Percentiles rank a stretch among this genome's conserved stretches.
Conservation (phyloP, 2,797 vertebrate genomes). For the Coendou prehensilis region DNA sequence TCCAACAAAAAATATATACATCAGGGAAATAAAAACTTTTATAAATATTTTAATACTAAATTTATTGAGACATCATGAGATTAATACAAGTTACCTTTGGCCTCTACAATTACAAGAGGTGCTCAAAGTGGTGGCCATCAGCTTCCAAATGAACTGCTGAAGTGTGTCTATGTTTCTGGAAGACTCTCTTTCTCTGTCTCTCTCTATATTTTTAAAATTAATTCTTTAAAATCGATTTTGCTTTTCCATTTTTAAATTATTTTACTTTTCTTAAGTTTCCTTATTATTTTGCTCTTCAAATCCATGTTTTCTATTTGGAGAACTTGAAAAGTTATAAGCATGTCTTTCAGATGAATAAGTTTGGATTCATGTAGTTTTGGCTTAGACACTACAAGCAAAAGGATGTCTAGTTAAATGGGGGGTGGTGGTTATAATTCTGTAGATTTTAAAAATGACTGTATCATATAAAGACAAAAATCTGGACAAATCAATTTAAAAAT, state of each 20-base stretch:
- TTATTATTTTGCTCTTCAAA: constrained; percentile 48
- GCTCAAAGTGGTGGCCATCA: background rate
- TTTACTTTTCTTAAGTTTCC: constrained; percentile 43
- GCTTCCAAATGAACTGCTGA: background rate
- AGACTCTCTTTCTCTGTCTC: background rate
- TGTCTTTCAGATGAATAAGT: constrained; percentile 43
- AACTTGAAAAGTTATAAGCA: constrained; percentile 36
- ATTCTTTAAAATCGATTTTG: background rate
- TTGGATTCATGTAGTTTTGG: constrained; percentile 10
- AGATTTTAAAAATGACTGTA: constrained; percentile 21
- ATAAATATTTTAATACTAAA: background rate
- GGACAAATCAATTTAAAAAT: constrained; percentile 26
- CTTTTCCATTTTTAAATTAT: background rate
- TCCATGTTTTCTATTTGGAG: background rate
- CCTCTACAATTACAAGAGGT: background rate
- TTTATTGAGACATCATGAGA: background rate
- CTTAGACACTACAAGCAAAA: background rate
- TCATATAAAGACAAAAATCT: constrained; percentile 22
- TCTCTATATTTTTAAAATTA: too few relatives aligned
- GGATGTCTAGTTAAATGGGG: background rate
- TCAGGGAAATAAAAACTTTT: background rate
- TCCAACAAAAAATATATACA: background rate
- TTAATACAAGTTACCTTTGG: background rate
- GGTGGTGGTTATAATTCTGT: background rate
- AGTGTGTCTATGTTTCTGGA: background rate